These are phyloP conservation scores for Gastrophysa polygoni DNA, from an alignment of 2,888 invertebrate species.

Conservation along the genomic window DNA sequence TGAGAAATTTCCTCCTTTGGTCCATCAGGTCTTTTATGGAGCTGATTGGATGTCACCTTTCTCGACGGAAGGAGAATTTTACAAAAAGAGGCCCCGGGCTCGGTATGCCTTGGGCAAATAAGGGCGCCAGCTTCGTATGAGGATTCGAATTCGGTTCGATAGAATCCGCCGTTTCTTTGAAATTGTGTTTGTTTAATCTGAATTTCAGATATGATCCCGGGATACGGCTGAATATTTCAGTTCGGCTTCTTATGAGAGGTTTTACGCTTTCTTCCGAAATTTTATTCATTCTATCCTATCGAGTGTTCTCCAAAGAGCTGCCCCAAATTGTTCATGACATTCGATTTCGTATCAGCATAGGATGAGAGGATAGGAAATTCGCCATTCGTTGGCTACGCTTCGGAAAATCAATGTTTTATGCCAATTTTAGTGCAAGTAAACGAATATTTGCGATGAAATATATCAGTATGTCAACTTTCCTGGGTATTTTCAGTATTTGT, in stretches of 20 bases:
- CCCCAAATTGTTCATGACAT: background rate
- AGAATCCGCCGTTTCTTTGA: constrained; percentile 51
- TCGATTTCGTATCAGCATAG: background rate
- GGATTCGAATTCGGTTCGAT: constrained; percentile 50
- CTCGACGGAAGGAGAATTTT: constrained; percentile 42
- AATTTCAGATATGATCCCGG: constrained; percentile 54
- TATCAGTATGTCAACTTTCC: too few relatives aligned
- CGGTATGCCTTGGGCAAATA: constrained; percentile 51
- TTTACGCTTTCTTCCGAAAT: constrained; percentile 33
- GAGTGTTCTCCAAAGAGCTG: background rate
- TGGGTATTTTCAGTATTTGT: too few relatives aligned
- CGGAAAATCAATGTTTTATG: background rate
- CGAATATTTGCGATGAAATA: too few relatives aligned
- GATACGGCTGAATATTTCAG: constrained; percentile 43
- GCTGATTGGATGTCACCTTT: constrained; percentile 49
- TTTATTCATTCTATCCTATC: constrained; percentile 27
- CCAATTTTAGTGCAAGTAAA: too few relatives aligned
- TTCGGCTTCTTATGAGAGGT: constrained; percentile 35
- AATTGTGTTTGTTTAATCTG: constrained; percentile 59
- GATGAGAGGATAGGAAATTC: background rate
- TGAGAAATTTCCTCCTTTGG: constrained; percentile 45
- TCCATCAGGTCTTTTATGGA: constrained; percentile 52
- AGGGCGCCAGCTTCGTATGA: constrained; percentile 46
- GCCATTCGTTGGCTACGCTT: background rate
- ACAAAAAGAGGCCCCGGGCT: constrained; percentile 33